phyloP scores from a whole-genome alignment of 2,113 vertebrate species.

The Equus przewalskii region DNA sequence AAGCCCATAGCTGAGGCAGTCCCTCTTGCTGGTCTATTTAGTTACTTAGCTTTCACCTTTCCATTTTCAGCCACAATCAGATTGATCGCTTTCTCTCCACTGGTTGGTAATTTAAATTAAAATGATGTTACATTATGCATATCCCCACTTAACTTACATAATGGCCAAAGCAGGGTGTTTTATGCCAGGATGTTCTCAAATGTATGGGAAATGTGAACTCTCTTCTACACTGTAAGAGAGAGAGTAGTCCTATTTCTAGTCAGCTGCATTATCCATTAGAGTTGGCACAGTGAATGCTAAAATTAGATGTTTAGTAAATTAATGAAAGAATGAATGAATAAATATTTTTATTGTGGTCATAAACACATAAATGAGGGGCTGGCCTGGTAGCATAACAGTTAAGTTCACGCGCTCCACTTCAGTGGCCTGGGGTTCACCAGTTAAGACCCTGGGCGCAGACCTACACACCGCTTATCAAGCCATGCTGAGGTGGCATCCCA shows the following conservation, averaged over 20 bases:
- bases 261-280: neutral
- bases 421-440: too few relatives aligned
- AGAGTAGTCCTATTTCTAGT: neutral
- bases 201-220: neutral
- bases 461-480: too few relatives aligned
- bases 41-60: neutral
- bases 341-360: neutral
- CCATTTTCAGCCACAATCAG: neutral
- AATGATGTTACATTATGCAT: neutral
- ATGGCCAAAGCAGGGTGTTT: neutral
- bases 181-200: neutral
- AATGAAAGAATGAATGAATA: neutral
- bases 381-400: too few relatives aligned
- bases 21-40: neutral
- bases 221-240: neutral
- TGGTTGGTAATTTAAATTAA: conserved; percentile 25
- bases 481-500: too few relatives aligned
- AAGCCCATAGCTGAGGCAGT: neutral
- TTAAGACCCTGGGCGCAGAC: too few relatives aligned
- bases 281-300: neutral
- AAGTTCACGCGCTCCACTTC: too few relatives aligned
- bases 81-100: neutral
- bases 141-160: neutral
- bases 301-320: neutral
- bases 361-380: neutral